Evolutionary conservation across 2,113 vertebrate genomes (phyloP).

Genomic region (Empidonax traillii): DNA sequence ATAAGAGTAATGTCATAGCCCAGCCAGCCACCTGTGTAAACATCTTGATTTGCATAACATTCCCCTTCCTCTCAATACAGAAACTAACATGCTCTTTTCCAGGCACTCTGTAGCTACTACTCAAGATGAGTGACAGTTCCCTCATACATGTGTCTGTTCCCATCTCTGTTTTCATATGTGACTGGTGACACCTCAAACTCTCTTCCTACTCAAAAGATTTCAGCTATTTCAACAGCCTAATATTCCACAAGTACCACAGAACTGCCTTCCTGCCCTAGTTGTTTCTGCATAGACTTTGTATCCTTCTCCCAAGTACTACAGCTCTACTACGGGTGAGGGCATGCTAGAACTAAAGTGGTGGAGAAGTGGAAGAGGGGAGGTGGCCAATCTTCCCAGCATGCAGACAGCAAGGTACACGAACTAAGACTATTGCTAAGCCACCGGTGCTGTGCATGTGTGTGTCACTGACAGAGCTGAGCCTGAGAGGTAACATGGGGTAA

Average conservation of each 20-base stretch:
- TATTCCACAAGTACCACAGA: neutral
- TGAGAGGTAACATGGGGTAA: fast-evolving
- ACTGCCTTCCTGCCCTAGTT: neutral
- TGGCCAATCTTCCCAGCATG: neutral
- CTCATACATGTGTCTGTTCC: neutral
- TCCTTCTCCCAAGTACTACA: neutral
- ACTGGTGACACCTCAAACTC: neutral
- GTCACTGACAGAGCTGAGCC: neutral
- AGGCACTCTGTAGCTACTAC: neutral
- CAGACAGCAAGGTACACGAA: neutral
- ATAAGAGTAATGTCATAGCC: neutral
- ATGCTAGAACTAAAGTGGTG: neutral
- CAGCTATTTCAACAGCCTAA: neutral
- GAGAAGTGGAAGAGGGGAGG: neutral
- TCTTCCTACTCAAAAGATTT: neutral
- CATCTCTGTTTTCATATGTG: neutral
- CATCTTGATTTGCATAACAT: neutral
- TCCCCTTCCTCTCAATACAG: neutral
- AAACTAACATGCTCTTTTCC: neutral
- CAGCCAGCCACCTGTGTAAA: neutral
- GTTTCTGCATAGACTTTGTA: neutral
- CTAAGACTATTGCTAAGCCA: neutral
- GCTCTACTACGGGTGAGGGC: neutral
- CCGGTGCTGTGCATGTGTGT: neutral
- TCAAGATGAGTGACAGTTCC: neutral